Evolutionary conservation across 1,140 invertebrate genomes (phyloP), one percentile per base, ranked within the genome.

Genomic region (Cydia pomonella): DNA sequence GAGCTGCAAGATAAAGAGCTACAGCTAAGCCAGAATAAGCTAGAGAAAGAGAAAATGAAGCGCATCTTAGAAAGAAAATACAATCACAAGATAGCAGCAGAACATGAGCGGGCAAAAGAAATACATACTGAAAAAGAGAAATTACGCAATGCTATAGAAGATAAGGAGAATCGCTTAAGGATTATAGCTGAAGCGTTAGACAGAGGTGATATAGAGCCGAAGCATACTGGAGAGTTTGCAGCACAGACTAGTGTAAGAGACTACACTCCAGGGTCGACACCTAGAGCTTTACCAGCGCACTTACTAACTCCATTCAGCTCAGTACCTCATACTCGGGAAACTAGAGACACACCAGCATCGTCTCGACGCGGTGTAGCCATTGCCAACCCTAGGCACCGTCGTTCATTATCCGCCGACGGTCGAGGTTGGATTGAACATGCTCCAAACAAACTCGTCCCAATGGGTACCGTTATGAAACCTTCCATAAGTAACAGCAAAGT

Each of bases 361-460:
- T 92, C 89, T 0, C 84, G 88, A 10, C 79, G 94, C 84, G 94
- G 94, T 0, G 84, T 93, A 1, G 94, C 95, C 2, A 94, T 96
- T n/a, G 94, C 95, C 0, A 97, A 97, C 88, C 94, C 94, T 18
- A 92, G 96, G 5, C 96, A 97, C 78, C 93, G 96, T 69, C 93
- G 97, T 53, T 98, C 97, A 0, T 94, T 96, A 47, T 98, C 97
- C 7, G 95, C 95, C 7, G 95, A 95, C 38, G 93, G 91, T 7
- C 95, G 96, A 78, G 94, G 96, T 18, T 99, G 98, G 97, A 93
- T 99, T 1, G 98, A 99, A 91, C 99, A 99, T 84, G 95, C 96
- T 73, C 96, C 98, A 2, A 94, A 94, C 44, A 94, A 95, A 81
- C 91, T 96, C 1, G 95, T 96, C 3, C 95, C 96, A 2, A 92